Conservation (phyloP, 2,797 vertebrate species). For the Anguilla obscura region DNA sequence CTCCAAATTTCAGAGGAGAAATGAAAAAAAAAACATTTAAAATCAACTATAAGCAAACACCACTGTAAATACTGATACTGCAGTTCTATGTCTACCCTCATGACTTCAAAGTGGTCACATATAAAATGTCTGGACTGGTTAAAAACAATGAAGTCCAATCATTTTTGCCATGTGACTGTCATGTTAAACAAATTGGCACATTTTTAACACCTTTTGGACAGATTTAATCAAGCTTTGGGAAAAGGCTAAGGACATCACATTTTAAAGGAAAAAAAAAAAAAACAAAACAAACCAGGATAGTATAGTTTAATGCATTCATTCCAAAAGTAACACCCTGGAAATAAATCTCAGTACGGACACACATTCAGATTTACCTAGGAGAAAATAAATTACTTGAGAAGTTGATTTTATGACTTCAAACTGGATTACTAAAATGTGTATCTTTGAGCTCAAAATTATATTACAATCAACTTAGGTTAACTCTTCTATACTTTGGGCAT, state of each 20-base stretch:
- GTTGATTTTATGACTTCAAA: background rate
- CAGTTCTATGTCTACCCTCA: background rate
- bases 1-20: slow-evolving; percentile 21
- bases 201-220: slow-evolving; percentile 31
- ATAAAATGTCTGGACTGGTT: background rate
- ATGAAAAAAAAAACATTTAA: background rate
- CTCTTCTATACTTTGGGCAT: background rate
- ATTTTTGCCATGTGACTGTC: slow-evolving; percentile 1
- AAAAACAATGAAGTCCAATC: background rate
- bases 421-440: background rate
- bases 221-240: background rate
- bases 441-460: background rate
- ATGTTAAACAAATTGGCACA: slow-evolving; percentile 59
- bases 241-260: slow-evolving; percentile 2
- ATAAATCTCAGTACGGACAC: background rate
- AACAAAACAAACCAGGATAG: slow-evolving; percentile 12
- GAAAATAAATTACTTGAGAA: background rate
- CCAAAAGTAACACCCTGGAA: background rate
- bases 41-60: background rate
- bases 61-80: background rate
- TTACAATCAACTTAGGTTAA: background rate
- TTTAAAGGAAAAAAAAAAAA: background rate
- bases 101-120: background rate
- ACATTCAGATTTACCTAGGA: background rate
- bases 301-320: background rate